phyloP scores from a whole-genome alignment of 1,140 invertebrate species.

The Habropoda laboriosa region DNA sequence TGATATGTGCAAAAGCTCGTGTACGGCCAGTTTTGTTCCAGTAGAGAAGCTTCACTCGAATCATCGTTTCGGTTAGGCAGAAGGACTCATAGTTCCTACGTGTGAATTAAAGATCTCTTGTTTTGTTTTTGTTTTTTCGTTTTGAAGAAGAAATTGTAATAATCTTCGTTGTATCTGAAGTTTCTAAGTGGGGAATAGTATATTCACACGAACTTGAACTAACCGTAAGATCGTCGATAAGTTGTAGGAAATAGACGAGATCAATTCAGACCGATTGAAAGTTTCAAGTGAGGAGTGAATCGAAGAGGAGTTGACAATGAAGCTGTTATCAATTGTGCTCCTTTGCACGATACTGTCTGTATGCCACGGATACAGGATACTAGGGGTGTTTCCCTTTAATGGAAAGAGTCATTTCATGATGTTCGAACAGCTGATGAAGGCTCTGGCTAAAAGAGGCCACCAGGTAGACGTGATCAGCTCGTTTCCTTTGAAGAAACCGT shows the following conservation, averaged over 20 bases:
- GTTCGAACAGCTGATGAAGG: conserved; percentile 82
- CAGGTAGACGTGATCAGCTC: conserved; percentile 83
- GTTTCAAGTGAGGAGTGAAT: background rate
- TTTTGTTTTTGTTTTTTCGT: too few relatives aligned
- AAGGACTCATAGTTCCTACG: too few relatives aligned
- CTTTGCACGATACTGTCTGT: background rate
- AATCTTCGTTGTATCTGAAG: too few relatives aligned
- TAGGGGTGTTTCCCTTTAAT: conserved; percentile 79
- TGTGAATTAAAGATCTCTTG: too few relatives aligned
- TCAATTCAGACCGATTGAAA: too few relatives aligned
- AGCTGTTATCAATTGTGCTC: background rate
- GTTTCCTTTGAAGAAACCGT: conserved; percentile 78
- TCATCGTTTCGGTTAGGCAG: too few relatives aligned
- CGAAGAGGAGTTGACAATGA: conserved; percentile 25
- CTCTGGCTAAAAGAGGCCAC: conserved; percentile 82
- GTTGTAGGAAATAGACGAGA: too few relatives aligned
- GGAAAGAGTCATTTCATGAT: conserved; percentile 84
- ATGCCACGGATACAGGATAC: conserved; percentile 67
- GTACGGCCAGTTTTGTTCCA: too few relatives aligned
- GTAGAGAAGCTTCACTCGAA: background rate
- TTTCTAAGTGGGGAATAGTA: too few relatives aligned
- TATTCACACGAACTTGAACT: too few relatives aligned
- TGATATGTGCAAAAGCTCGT: conserved; percentile 62
- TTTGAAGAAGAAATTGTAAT: too few relatives aligned
- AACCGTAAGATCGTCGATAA: too few relatives aligned